A percentile compares a stretch with the other conserved stretches of the same genome.
Evolutionary conservation across 2,113 vertebrate genomes (phyloP).

Genomic region (Epinephelus lanceolatus): DNA sequence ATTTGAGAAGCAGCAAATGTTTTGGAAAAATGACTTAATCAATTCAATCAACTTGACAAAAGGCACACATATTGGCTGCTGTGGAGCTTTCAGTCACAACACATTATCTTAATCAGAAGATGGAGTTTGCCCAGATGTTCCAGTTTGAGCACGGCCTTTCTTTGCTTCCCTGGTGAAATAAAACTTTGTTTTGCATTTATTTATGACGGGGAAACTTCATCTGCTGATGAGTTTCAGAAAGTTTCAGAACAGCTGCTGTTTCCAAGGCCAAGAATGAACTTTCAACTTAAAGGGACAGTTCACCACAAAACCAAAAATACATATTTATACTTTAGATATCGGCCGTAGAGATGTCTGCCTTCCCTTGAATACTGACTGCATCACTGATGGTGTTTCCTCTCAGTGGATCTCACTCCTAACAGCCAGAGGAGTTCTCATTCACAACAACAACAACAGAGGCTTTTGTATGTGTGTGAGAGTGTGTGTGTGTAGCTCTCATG

Average conservation of each 20-base stretch:
- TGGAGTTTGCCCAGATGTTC: neutral
- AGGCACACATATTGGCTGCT: neutral
- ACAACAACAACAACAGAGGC: slow-evolving; percentile 52
- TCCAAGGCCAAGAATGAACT: neutral
- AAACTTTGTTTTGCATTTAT: neutral
- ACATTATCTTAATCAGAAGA: too few species aligned
- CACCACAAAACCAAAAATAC: too few species aligned
- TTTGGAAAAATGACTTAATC: too few species aligned
- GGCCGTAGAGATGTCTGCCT: too few species aligned
- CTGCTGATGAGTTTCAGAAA: neutral
- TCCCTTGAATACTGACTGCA: neutral
- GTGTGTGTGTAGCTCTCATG: slow-evolving; percentile 22
- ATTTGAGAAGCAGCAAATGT: neutral
- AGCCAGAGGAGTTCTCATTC: slow-evolving; percentile 40
- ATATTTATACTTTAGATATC: too few species aligned
- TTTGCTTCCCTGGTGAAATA: neutral
- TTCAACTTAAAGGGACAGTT: too few species aligned
- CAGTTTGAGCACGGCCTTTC: neutral
- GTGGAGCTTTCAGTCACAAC: too few species aligned
- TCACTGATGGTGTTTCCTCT: slow-evolving; percentile 27
- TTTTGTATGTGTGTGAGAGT: slow-evolving; percentile 23
- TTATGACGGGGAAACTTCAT: neutral
- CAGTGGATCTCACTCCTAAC: slow-evolving; percentile 26
- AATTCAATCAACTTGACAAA: neutral
- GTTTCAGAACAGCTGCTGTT: neutral